These are phyloP conservation scores for Isichthys henryi DNA, from an alignment of 2,113 vertebrate species.

Conservation along the genomic window DNA sequence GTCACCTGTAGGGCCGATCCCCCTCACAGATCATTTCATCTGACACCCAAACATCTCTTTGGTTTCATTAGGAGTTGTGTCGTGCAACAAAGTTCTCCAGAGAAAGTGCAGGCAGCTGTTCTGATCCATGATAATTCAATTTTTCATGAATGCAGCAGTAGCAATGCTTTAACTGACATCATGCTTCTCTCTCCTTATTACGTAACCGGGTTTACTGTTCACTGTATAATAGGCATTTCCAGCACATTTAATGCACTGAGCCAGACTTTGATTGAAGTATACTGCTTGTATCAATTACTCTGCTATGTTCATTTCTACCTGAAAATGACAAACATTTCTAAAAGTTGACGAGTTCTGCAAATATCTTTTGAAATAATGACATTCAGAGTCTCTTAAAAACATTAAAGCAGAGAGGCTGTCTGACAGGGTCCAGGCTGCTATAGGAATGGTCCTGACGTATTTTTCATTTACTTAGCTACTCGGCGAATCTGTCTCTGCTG, in stretches of 20 bases:
- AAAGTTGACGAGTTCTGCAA: background rate
- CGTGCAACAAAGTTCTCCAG: background rate
- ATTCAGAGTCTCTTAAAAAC: background rate
- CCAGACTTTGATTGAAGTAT: background rate
- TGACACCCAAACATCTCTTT: background rate
- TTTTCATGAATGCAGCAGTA: conserved; percentile 46
- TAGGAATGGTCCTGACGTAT: background rate
- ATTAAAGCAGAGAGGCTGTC: background rate
- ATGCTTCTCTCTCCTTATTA: conserved; percentile 41
- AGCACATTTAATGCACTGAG: background rate
- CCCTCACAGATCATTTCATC: background rate
- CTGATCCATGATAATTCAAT: conserved; percentile 54
- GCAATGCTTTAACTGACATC: conserved; percentile 50
- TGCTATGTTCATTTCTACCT: background rate
- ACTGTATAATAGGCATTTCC: background rate
- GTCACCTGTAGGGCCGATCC: background rate
- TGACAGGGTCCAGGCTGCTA: background rate
- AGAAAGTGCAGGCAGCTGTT: conserved; percentile 52
- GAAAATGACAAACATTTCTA: conserved; percentile 3
- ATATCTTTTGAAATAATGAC: background rate
- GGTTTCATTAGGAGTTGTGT: conserved; percentile 3
- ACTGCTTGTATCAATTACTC: background rate
- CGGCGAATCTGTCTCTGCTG: background rate
- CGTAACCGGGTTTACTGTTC: conserved; percentile 3
- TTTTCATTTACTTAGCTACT: background rate